Conservation (phyloP, 2,797 vertebrate genomes). For the Coluber constrictor region DNA sequence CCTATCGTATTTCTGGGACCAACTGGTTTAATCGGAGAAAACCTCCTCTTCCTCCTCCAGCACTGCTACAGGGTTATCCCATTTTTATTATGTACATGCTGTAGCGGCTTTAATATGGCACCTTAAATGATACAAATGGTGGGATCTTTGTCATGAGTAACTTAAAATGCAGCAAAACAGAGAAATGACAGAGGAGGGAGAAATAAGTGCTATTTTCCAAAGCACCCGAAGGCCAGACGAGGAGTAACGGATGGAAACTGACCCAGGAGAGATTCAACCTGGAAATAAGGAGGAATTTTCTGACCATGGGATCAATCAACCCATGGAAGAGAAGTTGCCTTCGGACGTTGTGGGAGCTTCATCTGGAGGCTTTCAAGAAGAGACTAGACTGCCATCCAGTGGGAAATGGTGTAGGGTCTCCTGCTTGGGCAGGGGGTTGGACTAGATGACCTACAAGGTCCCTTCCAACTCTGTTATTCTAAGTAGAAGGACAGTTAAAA, state of each 20-base stretch:
- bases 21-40: not conserved
- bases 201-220: not conserved
- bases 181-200: not conserved
- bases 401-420: no score
- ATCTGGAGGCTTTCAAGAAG: no score
- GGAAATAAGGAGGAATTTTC: no score
- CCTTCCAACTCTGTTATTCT: not conserved
- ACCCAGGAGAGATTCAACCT: no score
- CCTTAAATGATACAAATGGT: not conserved
- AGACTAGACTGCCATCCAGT: not conserved
- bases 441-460: no score
- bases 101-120: not conserved
- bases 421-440: no score
- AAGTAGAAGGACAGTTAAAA: not conserved
- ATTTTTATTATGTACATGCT: not conserved
- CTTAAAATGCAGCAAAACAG: not conserved
- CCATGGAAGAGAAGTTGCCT: no score
- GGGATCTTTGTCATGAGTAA: not conserved
- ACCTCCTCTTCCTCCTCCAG: not conserved
- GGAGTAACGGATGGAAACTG: no score
- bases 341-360: no score
- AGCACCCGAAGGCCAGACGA: no score
- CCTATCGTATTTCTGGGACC: not conserved
- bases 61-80: not conserved
- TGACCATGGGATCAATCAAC: no score